phyloP scores from a whole-genome alignment of 64 coral and sea anemone genomes.

The Pocillopora verrucosa region DNA sequence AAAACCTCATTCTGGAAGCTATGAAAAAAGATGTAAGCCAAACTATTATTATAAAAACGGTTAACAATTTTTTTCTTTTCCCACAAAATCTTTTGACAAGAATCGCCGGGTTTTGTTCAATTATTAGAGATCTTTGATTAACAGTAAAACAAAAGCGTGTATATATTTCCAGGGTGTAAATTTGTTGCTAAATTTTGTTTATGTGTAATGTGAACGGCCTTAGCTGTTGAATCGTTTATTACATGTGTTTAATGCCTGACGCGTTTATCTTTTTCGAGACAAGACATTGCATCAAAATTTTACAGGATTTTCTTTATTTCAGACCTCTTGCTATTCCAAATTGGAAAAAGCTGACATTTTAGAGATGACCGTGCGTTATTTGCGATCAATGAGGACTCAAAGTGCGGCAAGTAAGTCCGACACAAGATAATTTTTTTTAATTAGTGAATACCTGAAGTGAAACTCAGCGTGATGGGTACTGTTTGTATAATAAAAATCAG shows the following conservation, averaged over 20 bases:
- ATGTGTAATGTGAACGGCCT: neutral
- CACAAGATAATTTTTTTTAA: neutral
- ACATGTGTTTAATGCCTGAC: neutral
- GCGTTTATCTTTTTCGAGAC: neutral
- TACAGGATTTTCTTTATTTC: neutral
- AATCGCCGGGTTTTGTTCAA: neutral
- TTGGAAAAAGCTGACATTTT: constrained; percentile 91
- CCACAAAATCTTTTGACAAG: neutral
- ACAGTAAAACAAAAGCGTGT: neutral
- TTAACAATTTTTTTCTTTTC: neutral
- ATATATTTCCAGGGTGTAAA: neutral
- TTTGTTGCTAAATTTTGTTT: neutral
- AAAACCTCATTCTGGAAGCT: constrained; percentile 74
- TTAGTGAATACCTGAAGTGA: neutral
- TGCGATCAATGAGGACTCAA: constrained; percentile 69
- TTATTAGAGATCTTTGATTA: neutral
- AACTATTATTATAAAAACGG: neutral
- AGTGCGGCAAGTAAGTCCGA: constrained; percentile 11
- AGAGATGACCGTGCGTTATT: constrained; percentile 84
- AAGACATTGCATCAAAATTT: neutral
- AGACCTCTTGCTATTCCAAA: constrained; percentile 90
- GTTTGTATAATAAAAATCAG: neutral
- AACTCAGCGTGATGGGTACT: neutral
- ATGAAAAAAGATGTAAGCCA: constrained; percentile 89
- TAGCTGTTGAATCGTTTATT: neutral